Evolutionary conservation across 2,888 invertebrate genomes (phyloP), one percentile per base, ranked within the genome.

Genomic region (Uloborus plumipes): DNA sequence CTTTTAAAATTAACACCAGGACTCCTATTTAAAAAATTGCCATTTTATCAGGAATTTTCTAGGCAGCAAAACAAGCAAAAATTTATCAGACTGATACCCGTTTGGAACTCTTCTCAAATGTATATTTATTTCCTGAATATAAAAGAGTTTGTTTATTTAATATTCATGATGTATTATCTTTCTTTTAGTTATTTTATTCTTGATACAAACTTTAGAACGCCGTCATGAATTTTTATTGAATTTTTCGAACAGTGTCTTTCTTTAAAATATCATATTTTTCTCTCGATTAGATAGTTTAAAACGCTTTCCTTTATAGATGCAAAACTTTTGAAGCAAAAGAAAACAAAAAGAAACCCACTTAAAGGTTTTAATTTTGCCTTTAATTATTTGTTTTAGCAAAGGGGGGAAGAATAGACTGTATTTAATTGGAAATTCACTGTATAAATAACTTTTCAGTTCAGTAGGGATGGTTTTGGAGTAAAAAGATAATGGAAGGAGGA

Each of bases 211-310:
- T 72, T 49, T 15, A 11, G 6, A 31, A 31, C 51, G 51, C 61
- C 50, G 62, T 62, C 62, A 72, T 72, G 72, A n/a, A 72, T 72
- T 72, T 59, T 72, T 72, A 51, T 62, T 62, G 51, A 72, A 62
- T 72, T 72, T 72, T 51, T 51, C 1, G 26, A 62, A 61, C 72
- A 26, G 18, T 31, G 49, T 31, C 26, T 14, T 14, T 26, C 51
- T 69, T n/a, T 55, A 2, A n/a, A 55, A 69, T 18, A 69, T 69
- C 31, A 72, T 62, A 72, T 72, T 55, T 72, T 62, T 47, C 15
- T 50, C 51, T 22, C 51, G 61, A 72, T 62, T 31, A 50, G 4
- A 65, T 14, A 65, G 22, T 20, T 55, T 64, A 55, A 31, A 55
- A 18, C 39, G 26, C 49, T 59, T 31, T 9, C 47, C 53, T 74